Conservation (phyloP, 2,113 vertebrate genomes). For the Pholis gunnellus region DNA sequence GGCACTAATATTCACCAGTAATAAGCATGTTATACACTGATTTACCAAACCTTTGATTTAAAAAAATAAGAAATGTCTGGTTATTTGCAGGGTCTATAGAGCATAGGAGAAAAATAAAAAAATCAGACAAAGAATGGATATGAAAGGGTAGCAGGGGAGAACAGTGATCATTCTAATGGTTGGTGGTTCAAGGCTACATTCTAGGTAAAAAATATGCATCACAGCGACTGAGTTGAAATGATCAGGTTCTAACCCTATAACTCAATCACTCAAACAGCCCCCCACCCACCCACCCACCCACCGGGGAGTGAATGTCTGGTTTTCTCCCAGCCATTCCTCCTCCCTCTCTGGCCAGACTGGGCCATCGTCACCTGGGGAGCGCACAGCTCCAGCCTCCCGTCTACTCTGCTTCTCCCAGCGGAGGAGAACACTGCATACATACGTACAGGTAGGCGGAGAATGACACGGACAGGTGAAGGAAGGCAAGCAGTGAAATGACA, state of each 20-base stretch:
- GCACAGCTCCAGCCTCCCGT: slow-evolving; percentile 39
- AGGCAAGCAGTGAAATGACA: slow-evolving; percentile 77
- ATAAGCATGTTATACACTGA: background rate
- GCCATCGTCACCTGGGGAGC: slow-evolving; percentile 32
- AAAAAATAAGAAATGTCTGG: slow-evolving; percentile 12
- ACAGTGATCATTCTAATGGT: slow-evolving; percentile 16
- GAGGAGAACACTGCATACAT: slow-evolving; percentile 82
- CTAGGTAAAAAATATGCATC: slow-evolving; percentile 11
- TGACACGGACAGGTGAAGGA: slow-evolving; percentile 63
- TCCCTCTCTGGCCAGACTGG: slow-evolving; percentile 40
- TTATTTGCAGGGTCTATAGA: slow-evolving; percentile 21
- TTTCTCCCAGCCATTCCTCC: slow-evolving; percentile 63
- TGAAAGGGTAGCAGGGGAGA: slow-evolving; percentile 24
- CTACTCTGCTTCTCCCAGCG: slow-evolving; percentile 76
- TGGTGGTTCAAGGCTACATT: slow-evolving; percentile 19
- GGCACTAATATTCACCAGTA: slow-evolving; percentile 13
- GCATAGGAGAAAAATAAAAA: background rate
- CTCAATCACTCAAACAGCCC: slow-evolving; percentile 24
- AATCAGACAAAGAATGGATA: background rate
- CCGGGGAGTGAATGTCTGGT: slow-evolving; percentile 67
- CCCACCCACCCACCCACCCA: slow-evolving; percentile 72
- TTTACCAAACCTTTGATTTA: background rate
- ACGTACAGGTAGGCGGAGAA: slow-evolving; percentile 72
- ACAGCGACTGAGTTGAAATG: slow-evolving; percentile 14
- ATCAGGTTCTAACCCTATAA: slow-evolving; percentile 28